Evolutionary conservation across 2,888 invertebrate genomes (phyloP).

Genomic region (Polymixis lichenea): DNA sequence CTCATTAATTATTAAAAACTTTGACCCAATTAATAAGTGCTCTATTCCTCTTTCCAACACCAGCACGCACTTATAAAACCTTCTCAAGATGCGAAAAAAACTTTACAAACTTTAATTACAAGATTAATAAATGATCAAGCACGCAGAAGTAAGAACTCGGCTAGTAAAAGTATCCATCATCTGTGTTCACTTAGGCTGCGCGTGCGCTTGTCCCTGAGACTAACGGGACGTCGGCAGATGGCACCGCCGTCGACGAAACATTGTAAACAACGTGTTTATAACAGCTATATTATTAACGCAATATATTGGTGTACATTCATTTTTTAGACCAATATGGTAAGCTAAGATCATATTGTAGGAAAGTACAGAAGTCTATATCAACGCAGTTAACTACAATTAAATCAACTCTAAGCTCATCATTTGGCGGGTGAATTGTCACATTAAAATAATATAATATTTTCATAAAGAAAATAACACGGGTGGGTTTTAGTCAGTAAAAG

Average conservation of each 20-base stretch:
- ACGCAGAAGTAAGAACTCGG: slow-evolving; percentile 30
- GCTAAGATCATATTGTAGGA: not conserved
- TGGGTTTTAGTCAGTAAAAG: too few relatives aligned
- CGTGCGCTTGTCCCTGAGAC: slow-evolving; percentile 67
- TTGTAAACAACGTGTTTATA: slow-evolving; percentile 60
- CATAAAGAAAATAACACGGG: too few relatives aligned
- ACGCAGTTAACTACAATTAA: too few relatives aligned
- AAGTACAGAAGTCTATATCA: slow-evolving; percentile 26
- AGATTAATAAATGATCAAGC: slow-evolving; percentile 33
- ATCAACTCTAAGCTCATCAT: too few relatives aligned
- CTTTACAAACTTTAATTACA: slow-evolving; percentile 19
- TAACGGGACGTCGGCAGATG: slow-evolving; percentile 73
- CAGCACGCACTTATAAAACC: slow-evolving; percentile 6
- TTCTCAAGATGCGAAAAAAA: not conserved
- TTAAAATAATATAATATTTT: too few relatives aligned
- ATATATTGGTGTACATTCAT: slow-evolving; percentile 47
- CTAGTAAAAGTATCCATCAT: slow-evolving; percentile 59
- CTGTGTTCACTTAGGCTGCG: slow-evolving; percentile 56
- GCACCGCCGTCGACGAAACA: slow-evolving; percentile 39
- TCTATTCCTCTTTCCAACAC: not conserved
- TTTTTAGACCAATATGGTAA: slow-evolving; percentile 46
- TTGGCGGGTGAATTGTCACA: too few relatives aligned
- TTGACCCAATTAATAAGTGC: slow-evolving; percentile 13
- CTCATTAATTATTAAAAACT: slow-evolving; percentile 2
- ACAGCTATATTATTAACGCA: slow-evolving; percentile 59